Conservation (phyloP, 2,113 vertebrate species). For the Gorsachius goisagi region DNA sequence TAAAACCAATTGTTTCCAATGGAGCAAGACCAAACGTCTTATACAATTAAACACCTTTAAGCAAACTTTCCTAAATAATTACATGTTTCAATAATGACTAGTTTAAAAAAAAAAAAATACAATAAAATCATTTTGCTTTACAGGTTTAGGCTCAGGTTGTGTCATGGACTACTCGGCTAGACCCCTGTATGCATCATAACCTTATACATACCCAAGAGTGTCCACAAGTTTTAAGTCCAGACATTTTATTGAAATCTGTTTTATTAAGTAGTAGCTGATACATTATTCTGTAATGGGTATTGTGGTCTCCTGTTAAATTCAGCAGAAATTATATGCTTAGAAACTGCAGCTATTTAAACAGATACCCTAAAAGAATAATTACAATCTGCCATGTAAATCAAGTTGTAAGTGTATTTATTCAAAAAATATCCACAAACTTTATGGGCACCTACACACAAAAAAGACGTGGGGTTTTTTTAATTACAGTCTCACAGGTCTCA, state of each 20-base stretch:
- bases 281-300: neutral
- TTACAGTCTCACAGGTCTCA: neutral
- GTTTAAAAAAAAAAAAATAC: neutral
- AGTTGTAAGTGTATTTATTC: neutral
- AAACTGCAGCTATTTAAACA: neutral
- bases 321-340: neutral
- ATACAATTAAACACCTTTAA: neutral
- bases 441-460: neutral
- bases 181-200: neutral
- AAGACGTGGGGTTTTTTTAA: neutral
- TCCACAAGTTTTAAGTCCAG: neutral
- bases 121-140: neutral
- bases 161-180: neutral
- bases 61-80: neutral
- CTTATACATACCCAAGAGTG: neutral
- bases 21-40: neutral
- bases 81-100: neutral
- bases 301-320: neutral
- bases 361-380: neutral
- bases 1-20: neutral
- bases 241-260: neutral
- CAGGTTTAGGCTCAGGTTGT: neutral
- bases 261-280: neutral
- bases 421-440: neutral
- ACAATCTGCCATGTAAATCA: neutral